phyloP scores from a whole-genome alignment of 2,113 vertebrate species.

The Coreoperca whiteheadi region DNA sequence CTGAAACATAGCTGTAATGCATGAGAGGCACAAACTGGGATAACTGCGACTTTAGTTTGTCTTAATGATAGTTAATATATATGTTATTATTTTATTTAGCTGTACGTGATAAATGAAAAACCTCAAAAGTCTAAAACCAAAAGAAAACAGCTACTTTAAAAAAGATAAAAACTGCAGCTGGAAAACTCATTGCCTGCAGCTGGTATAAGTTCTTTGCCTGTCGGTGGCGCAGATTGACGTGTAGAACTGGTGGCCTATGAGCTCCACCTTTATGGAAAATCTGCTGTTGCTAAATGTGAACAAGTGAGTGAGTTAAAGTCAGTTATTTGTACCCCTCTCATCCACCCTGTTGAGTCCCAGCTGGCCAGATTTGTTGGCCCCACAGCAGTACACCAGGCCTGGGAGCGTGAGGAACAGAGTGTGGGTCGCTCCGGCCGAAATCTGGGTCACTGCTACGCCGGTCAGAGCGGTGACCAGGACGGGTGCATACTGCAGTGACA shows the following conservation, averaged over 20 bases:
- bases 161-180: background rate
- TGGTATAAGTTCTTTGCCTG: background rate
- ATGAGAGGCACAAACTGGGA: too few relatives aligned
- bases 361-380: slow-evolving; percentile 93
- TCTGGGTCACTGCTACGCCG: slow-evolving; percentile 91
- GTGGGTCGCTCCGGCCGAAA: slow-evolving; percentile 91
- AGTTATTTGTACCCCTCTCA: slow-evolving; percentile 87
- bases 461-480: slow-evolving; percentile 85
- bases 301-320: background rate
- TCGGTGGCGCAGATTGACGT: background rate
- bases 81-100: background rate
- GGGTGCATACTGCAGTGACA: slow-evolving; percentile 81
- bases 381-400: slow-evolving; percentile 94
- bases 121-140: background rate
- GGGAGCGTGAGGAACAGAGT: slow-evolving; percentile 91
- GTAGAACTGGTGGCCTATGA: background rate
- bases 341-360: slow-evolving; percentile 92
- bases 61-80: background rate
- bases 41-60: too few relatives aligned
- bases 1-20: too few relatives aligned
- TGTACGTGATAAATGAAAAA: background rate
- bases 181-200: background rate
- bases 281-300: background rate
- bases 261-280: background rate
- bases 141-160: background rate